phyloP scores from a whole-genome alignment of 2,888 invertebrate species.

The Branchellion lobata region DNA sequence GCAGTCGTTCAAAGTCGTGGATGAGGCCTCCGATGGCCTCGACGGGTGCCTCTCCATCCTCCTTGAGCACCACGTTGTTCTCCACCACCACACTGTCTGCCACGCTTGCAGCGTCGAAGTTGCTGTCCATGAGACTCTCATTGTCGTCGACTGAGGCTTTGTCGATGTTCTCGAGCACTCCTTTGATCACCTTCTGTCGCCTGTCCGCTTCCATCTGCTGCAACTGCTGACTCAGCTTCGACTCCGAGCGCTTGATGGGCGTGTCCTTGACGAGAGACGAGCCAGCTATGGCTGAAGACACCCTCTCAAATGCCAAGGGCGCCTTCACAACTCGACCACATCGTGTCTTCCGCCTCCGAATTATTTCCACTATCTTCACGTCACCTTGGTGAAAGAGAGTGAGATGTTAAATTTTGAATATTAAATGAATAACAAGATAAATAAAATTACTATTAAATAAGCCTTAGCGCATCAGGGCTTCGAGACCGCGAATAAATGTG shows the following conservation, averaged over 20 bases:
- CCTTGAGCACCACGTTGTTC: neutral
- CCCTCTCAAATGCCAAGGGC: neutral
- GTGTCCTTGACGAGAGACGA: neutral
- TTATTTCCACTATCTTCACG: neutral
- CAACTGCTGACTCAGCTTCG: neutral
- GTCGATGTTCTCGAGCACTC: neutral
- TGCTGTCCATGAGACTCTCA: too few relatives aligned
- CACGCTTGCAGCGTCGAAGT: neutral
- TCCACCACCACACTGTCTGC: conserved; percentile 11
- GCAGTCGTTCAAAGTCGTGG: conserved; percentile 14
- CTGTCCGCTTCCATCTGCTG: conserved; percentile 1
- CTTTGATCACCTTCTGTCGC: neutral
- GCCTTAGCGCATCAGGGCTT: too few relatives aligned
- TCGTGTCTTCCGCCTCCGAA: neutral
- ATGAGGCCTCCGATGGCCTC: neutral
- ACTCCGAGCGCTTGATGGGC: too few relatives aligned
- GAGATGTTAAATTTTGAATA: too few relatives aligned
- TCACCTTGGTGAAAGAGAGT: neutral
- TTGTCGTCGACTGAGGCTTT: neutral
- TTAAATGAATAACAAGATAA: too few relatives aligned
- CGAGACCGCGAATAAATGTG: too few relatives aligned
- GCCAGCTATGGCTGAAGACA: neutral
- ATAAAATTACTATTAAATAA: too few relatives aligned
- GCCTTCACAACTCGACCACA: neutral
- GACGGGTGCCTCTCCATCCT: neutral